Base-by-base conservation (phyloP, 2,113 vertebrate species). In the Strix uralensis region DNA sequence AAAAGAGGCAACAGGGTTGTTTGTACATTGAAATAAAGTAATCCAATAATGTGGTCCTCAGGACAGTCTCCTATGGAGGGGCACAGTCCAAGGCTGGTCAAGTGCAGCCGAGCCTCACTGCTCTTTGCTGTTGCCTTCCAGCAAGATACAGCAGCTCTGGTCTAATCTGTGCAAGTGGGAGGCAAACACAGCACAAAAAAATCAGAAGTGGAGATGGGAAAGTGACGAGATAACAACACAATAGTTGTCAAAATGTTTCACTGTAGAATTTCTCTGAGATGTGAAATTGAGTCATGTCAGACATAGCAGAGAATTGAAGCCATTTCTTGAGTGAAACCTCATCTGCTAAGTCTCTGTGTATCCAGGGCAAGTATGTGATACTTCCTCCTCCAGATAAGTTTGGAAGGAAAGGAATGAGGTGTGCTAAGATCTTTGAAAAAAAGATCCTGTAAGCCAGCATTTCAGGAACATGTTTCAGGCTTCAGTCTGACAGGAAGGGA, bases 131-230 rank as follows among this genome's bases (percentile, higher is more conserved):
- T n/a, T 51, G 59, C 19, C 23, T 81, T 47, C 63, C 42, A 74
- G 72, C 34, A 55, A 19, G 52, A 26, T 13, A 27, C 6, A 40
- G 42, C 15, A n/a, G 16, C 17, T 44, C 71, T 66, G 15, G 58
- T 46, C 36, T 14, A 23, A 3, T 5, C 4, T 5, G 44, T 40
- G 19, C 2, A 17, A 49, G 34, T 27, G 42, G 63, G 17, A 46
- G 59, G 2, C 42, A 69, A 80, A 40, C 0, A 0, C 30, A 26
- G 18, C 54, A 30, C 11, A 5, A 3, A 47, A 27, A 83, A 73
- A 18, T 38, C 74, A 26, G 17, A 40, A 27, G 21, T 14, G 21
- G 58, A 77, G 63, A 34, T 32, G 38, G 22, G 19, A 11, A 91
- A 71, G 26, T 26, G 47, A 19, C 0, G 0, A 36, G 15, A 18